Percentiles rank a stretch among this genome's conserved stretches.
These are phyloP conservation scores for Corythornis vintsioides DNA, from an alignment of 2,113 vertebrate genomes.

Conservation along the genomic window DNA sequence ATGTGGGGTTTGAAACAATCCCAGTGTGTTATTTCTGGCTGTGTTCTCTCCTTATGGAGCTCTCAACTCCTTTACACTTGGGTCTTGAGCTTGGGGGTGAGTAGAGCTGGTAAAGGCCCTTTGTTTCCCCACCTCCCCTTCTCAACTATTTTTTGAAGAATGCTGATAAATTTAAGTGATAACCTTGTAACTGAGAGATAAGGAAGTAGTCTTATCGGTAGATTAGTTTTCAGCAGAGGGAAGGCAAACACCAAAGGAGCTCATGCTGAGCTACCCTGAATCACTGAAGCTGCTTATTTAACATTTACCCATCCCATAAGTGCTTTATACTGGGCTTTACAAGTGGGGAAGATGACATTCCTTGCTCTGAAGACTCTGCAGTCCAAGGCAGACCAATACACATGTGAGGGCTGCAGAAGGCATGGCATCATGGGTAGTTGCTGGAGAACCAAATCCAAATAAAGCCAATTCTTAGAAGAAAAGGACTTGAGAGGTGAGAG, in stretches of 20 bases:
- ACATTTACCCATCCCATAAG: not conserved
- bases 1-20: not conserved
- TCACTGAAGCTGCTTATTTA: not conserved
- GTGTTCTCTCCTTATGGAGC: accelerated
- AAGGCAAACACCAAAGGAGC: not conserved
- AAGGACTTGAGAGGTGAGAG: not conserved
- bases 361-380: not conserved
- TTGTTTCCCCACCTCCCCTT: not conserved
- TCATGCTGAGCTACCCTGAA: not conserved
- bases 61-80: not conserved
- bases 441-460: not conserved
- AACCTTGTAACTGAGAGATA: constrained; percentile 27
- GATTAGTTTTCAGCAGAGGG: not conserved
- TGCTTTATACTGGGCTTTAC: not conserved
- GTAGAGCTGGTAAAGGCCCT: not conserved
- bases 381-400: not conserved
- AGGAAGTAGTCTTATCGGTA: not conserved
- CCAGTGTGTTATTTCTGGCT: not conserved
- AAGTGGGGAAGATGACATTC: not conserved
- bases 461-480: constrained; percentile 12
- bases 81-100: not conserved
- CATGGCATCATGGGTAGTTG: not conserved
- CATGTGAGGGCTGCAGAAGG: not conserved
- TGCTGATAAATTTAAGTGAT: constrained; percentile 14
- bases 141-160: not conserved